Evolutionary conservation across 1,140 invertebrate genomes (phyloP).

Genomic region (Drosophila nigromelanica): DNA sequence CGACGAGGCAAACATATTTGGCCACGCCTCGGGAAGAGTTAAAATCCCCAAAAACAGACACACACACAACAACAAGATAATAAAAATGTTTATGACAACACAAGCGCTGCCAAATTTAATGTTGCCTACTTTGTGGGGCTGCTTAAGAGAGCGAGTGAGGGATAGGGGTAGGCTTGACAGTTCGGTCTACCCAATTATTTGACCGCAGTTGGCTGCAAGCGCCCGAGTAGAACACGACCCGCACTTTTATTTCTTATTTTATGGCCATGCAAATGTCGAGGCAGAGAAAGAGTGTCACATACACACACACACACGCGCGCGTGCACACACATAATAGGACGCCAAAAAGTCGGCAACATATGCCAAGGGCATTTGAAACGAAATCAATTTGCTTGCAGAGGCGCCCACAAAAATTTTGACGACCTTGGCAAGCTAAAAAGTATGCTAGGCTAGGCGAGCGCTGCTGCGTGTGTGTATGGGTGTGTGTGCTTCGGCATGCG

Average conservation of each 20-base stretch:
- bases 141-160: neutral
- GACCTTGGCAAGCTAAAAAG: conserved; percentile 51
- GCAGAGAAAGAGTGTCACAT: neutral
- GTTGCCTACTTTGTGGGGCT: conserved; percentile 23
- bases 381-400: conserved; percentile 68
- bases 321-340: conserved; percentile 23
- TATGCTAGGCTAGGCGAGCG: neutral
- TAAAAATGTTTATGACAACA: conserved; percentile 61
- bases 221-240: conserved; percentile 25
- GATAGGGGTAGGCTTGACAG: neutral
- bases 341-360: conserved; percentile 67
- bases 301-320: neutral
- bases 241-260: conserved; percentile 75
- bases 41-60: neutral
- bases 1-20: conserved; percentile 38
- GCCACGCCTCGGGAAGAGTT: conserved; percentile 24
- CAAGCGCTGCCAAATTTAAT: conserved; percentile 28
- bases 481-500: conserved; percentile 21
- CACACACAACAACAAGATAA: conserved; percentile 52
- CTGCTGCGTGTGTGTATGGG: neutral
- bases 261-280: conserved; percentile 67
- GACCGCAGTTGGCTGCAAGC: conserved; percentile 40
- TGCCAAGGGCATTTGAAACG: conserved; percentile 52
- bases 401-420: conserved; percentile 33
- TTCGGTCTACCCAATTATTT: conserved; percentile 48